phyloP scores from a whole-genome alignment of 2,888 invertebrate genomes.

The Subacronicta megacephala region DNA sequence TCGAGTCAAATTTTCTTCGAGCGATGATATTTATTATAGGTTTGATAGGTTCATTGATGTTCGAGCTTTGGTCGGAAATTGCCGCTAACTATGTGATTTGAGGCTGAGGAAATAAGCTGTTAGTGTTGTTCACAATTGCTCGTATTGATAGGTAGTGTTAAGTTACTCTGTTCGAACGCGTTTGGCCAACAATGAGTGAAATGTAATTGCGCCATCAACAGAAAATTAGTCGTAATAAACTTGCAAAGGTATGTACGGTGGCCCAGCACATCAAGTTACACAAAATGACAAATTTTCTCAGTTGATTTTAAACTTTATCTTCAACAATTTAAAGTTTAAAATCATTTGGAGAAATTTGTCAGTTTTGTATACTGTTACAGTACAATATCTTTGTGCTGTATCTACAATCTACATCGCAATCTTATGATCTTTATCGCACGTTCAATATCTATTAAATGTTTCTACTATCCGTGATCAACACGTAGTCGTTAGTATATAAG shows the following conservation, averaged over 20 bases:
- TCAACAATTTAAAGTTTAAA: no score
- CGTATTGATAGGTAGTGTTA: conserved; percentile 3
- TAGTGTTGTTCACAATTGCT: conserved; percentile 21
- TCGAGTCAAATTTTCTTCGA: conserved; percentile 45
- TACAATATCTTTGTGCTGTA: no score
- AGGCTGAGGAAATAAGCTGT: conserved; percentile 26
- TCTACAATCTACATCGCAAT: no score
- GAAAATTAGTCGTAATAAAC: neutral
- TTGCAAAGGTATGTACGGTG: neutral
- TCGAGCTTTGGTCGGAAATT: conserved; percentile 20
- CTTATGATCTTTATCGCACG: no score
- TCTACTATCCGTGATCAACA: no score
- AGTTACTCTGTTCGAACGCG: conserved; percentile 9
- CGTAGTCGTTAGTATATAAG: no score
- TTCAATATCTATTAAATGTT: no score
- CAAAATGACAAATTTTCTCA: no score
- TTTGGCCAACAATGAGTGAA: conserved; percentile 4
- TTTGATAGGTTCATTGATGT: conserved; percentile 31
- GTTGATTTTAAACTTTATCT: no score
- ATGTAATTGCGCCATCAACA: conserved; percentile 4
- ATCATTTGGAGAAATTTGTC: no score
- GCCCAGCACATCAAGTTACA: no score
- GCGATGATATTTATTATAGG: conserved; percentile 48
- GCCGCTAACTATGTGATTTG: conserved; percentile 38
- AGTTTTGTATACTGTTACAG: no score